Base-by-base conservation (phyloP, 2,113 vertebrate genomes). In the Pseudorasbora parva region DNA sequence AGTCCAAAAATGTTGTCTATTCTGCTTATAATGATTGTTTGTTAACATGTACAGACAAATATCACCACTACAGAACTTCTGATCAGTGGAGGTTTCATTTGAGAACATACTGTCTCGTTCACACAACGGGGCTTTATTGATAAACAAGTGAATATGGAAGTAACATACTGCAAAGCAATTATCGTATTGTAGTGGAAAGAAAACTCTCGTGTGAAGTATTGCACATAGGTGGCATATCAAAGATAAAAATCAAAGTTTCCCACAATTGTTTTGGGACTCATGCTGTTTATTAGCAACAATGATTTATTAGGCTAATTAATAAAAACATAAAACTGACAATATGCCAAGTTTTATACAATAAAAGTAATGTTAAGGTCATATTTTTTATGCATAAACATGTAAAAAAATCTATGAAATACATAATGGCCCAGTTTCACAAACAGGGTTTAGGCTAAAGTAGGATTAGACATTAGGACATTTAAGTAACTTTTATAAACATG, bases 221-320 rank as follows among this genome's bases (percentile, higher is more conserved):
- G 21, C n/a, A 25, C 41, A 71, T 14, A 23, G 41, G 11, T 23
- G 68, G 41, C 41, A 71, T 23, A 72, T 72, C 41, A 47, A 21
- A 72, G 41, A 72, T 72, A 71, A 12, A 71, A 43, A 72, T 45
- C 68, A 23, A 45, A 7, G 69, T 72, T 72, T 72, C 69, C 69
- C 12, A 72, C 69, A 45, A 43, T 72, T 72, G 69, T 72, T 72
- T 72, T 14, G 69, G 1, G 41, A 72, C 21, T 72, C 69, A 15
- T 43, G 5, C 1, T 4, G 64, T 45, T 45, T 45, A 71, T 47
- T 47, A 47, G 21, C 12, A 72, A 72, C 37, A 72, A 25, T 8
- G n/a, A 3, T 45, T 45, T 45, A 71, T 12, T 49, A 37, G 37
- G 37, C 37, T 37, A 49, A 49, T 49, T 45, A 45, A 72, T 72